Evolutionary conservation across 2,888 invertebrate genomes (phyloP).

Genomic region (Acleris laterana): DNA sequence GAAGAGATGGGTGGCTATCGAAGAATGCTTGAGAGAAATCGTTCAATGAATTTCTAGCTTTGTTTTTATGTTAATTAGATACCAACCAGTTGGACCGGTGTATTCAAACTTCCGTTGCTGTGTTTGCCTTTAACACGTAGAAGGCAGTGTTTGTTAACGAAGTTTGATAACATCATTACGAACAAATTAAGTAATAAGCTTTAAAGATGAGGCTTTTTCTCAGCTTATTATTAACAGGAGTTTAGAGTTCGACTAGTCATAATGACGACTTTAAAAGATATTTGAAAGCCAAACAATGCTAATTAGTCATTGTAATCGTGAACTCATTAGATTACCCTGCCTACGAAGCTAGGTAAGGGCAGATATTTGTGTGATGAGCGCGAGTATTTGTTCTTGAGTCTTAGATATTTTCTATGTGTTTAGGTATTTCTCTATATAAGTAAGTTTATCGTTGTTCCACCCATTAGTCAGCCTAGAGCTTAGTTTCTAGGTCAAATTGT

Average conservation of each 20-base stretch:
- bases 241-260: neutral
- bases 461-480: no score
- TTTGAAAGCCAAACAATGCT: no score
- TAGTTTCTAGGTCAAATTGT: no score
- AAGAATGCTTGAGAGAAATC: constrained; percentile 77
- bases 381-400: no score
- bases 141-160: constrained; percentile 48
- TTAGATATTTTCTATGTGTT: no score
- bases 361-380: no score
- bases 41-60: constrained; percentile 76
- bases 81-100: constrained; percentile 64
- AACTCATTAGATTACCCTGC: no score
- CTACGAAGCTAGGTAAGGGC: no score
- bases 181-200: constrained; percentile 49
- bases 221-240: neutral
- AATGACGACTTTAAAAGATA: neutral
- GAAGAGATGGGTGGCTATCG: constrained; percentile 69
- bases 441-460: no score
- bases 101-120: constrained; percentile 72
- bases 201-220: constrained; percentile 26
- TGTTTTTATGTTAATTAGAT: constrained; percentile 80
- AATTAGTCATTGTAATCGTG: no score
- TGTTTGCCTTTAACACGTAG: constrained; percentile 61
- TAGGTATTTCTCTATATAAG: no score
- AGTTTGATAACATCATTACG: constrained; percentile 57